These are phyloP conservation scores for Chrysoperla carnea DNA, from an alignment of 1,140 invertebrate genomes.

Conservation along the genomic window DNA sequence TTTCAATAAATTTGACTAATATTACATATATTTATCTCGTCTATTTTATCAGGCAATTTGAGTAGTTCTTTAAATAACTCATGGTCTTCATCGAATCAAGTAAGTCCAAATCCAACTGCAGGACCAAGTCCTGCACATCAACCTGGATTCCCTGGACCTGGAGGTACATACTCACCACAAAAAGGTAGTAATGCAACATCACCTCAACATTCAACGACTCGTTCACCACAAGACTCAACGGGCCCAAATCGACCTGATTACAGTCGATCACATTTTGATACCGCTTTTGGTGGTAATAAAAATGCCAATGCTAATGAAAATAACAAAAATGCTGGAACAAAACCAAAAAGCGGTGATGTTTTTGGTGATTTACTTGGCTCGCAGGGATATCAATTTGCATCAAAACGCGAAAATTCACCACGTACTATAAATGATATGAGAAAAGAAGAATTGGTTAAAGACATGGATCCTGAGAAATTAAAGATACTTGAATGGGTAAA, in stretches of 20 bases:
- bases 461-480: conserved; percentile 83
- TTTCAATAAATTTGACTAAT: no score
- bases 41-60: not conserved
- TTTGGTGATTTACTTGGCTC: conserved; percentile 82
- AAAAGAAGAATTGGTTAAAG: conserved; percentile 67
- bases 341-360: conserved; percentile 43
- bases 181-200: conserved; percentile 8
- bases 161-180: conserved; percentile 7
- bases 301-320: conserved; percentile 1
- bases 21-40: no score
- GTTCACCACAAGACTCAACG: conserved; percentile 14
- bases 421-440: conserved; percentile 86
- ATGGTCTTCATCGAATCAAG: not conserved
- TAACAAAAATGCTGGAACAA: conserved; percentile 7
- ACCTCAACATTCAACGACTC: conserved; percentile 19
- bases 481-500: conserved; percentile 61
- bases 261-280: conserved; percentile 49
- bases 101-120: not conserved
- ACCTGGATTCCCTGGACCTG: conserved; percentile 2
- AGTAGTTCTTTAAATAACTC: not conserved
- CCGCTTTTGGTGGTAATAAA: conserved; percentile 20
- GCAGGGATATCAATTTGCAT: conserved; percentile 69
- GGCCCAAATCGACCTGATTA: conserved; percentile 26
- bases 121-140: conserved; percentile 12
- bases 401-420: conserved; percentile 57